Evolutionary conservation across 30 jellyfish, hydroid and myxozoan genomes (phyloP).

Genomic region (Rhopilema esculentum): DNA sequence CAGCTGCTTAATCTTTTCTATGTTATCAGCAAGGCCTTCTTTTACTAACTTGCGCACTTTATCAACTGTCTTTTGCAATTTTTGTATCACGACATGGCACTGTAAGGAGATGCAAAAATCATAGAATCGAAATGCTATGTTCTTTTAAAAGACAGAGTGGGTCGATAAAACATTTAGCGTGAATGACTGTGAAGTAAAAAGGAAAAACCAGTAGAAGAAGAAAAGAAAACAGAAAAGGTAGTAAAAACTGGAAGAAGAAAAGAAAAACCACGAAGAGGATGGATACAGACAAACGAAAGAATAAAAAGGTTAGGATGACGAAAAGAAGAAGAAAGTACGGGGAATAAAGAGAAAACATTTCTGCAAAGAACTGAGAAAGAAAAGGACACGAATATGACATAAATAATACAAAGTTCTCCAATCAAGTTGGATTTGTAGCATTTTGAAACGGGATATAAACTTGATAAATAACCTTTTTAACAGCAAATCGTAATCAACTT

Average conservation of each 20-base stretch:
- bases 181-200: slow-evolving; percentile 35
- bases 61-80: slow-evolving; percentile 52
- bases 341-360: not conserved
- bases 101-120: not conserved
- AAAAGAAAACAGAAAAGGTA: not conserved
- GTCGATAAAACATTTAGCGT: too few species aligned
- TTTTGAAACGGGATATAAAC: not conserved
- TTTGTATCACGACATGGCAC: slow-evolving; percentile 67
- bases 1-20: slow-evolving; percentile 45
- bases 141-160: too few species aligned
- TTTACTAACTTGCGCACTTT: slow-evolving; percentile 50
- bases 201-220: not conserved
- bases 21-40: slow-evolving; percentile 51
- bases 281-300: too few species aligned
- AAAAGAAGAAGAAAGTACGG: not conserved
- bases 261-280: not conserved
- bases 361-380: not conserved
- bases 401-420: not conserved
- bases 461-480: too few species aligned
- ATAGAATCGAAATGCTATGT: too few species aligned
- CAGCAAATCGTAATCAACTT: not conserved
- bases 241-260: not conserved
- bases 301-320: not conserved
- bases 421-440: not conserved
- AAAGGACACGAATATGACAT: not conserved